Conservation (phyloP, 2,888 invertebrate genomes). For the Agrotis segetum region DNA sequence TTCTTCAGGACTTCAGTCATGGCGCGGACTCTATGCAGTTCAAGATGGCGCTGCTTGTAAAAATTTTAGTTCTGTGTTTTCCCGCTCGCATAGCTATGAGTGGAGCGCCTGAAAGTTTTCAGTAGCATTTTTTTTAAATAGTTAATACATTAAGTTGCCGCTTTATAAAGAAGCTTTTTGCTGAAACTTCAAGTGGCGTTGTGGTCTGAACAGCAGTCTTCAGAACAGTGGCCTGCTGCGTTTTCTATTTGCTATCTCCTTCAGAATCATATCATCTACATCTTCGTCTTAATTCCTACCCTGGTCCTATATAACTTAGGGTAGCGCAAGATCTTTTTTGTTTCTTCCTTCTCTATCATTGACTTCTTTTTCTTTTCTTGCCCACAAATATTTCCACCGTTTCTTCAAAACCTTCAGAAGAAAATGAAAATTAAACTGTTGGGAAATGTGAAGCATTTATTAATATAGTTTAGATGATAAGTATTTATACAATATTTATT, state of each 20-base stretch:
- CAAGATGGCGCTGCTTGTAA: not conserved
- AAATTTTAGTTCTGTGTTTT: not conserved
- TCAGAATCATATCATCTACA: not conserved
- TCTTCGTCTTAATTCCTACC: no score
- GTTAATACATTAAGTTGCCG: no score
- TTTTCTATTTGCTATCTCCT: not conserved
- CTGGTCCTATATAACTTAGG: not conserved
- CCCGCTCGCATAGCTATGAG: no score
- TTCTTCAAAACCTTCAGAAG: not conserved
- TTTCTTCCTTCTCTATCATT: no score
- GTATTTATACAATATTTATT: constrained; percentile 8
- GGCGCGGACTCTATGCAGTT: no score
- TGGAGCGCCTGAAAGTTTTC: no score
- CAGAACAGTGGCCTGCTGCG: not conserved
- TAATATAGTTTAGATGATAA: not conserved
- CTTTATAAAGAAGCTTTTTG: no score
- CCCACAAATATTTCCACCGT: not conserved
- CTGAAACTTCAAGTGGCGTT: not conserved
- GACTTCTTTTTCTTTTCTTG: not conserved
- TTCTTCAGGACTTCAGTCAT: no score
- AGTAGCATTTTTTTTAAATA: no score
- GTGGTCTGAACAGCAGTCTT: not conserved
- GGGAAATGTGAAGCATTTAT: not conserved
- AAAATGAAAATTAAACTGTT: not conserved
- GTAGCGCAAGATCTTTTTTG: no score